Evolutionary conservation across 2,888 invertebrate species (phyloP).

Genomic region (Neuroscelio doddi): DNA sequence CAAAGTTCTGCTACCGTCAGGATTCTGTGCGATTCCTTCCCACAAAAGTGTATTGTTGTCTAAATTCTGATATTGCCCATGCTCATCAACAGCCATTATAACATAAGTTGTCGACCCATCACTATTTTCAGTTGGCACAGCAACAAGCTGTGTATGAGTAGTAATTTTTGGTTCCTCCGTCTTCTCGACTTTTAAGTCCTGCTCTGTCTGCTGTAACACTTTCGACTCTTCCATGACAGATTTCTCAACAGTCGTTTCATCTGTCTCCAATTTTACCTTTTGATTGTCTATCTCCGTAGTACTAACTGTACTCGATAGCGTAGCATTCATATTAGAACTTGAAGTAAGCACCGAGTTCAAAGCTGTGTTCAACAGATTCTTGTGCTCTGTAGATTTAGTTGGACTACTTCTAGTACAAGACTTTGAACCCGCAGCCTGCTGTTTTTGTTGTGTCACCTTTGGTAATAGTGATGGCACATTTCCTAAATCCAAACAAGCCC

Average conservation of each 20-base stretch:
- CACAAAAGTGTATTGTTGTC: conserved; percentile 81
- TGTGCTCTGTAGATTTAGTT: conserved; percentile 42
- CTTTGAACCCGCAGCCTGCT: conserved; percentile 19
- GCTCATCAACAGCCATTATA: conserved; percentile 81
- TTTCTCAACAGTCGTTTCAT: conserved; percentile 43
- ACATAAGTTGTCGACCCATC: conserved; percentile 84
- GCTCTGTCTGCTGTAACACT: conserved; percentile 9
- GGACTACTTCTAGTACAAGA: conserved; percentile 1
- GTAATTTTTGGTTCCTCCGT: conserved; percentile 55
- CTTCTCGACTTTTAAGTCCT: conserved; percentile 52
- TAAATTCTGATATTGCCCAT: conserved; percentile 80
- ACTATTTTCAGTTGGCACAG: conserved; percentile 82
- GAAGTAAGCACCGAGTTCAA: conserved; percentile 40
- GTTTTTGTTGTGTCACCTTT: conserved; percentile 11
- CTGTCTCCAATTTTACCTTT: conserved; percentile 48
- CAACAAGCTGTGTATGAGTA: conserved; percentile 79
- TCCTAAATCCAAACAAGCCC: background rate
- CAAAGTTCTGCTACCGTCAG: conserved; percentile 64
- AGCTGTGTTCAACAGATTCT: conserved; percentile 54
- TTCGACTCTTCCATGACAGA: conserved; percentile 41
- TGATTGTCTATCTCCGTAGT: conserved; percentile 51
- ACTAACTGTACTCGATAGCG: conserved; percentile 37
- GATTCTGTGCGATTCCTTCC: conserved; percentile 65
- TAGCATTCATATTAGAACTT: conserved; percentile 12
- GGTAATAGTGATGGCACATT: conserved; percentile 10